Evolutionary conservation across 2,888 invertebrate species (phyloP).

Genomic region (Epinotia nisella): DNA sequence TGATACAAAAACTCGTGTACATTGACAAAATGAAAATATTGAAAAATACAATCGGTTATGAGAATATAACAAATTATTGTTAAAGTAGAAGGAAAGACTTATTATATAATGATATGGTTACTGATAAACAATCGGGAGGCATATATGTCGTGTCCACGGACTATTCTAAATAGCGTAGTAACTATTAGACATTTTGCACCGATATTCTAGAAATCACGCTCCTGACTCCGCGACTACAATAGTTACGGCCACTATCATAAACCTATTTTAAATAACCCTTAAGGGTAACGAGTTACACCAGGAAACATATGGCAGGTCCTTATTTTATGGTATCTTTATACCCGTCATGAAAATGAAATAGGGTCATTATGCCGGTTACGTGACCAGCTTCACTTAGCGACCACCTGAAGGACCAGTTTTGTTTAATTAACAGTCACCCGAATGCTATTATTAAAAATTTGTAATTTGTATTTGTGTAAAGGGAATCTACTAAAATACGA

Average conservation of each 20-base stretch:
- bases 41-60: slow-evolving; percentile 66
- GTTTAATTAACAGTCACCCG: no score
- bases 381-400: no score
- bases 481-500: no score
- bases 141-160: slow-evolving; percentile 68
- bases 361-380: no score
- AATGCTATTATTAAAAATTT: no score
- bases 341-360: neutral
- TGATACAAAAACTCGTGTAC: slow-evolving; percentile 77
- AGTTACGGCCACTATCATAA: slow-evolving; percentile 16
- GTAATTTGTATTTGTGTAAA: no score
- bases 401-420: no score
- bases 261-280: slow-evolving; percentile 8
- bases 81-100: slow-evolving; percentile 81
- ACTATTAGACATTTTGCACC: slow-evolving; percentile 82
- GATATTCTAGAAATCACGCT: slow-evolving; percentile 71
- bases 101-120: slow-evolving; percentile 65
- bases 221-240: slow-evolving; percentile 46
- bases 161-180: slow-evolving; percentile 78
- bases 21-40: slow-evolving; percentile 64
- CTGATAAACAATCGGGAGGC: slow-evolving; percentile 51
- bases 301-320: slow-evolving; percentile 15
- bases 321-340: neutral
- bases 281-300: slow-evolving; percentile 22
- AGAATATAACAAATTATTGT: slow-evolving; percentile 72